phyloP scores from a whole-genome alignment of 2,113 vertebrate species.

The Gnathonemus longibarbis region DNA sequence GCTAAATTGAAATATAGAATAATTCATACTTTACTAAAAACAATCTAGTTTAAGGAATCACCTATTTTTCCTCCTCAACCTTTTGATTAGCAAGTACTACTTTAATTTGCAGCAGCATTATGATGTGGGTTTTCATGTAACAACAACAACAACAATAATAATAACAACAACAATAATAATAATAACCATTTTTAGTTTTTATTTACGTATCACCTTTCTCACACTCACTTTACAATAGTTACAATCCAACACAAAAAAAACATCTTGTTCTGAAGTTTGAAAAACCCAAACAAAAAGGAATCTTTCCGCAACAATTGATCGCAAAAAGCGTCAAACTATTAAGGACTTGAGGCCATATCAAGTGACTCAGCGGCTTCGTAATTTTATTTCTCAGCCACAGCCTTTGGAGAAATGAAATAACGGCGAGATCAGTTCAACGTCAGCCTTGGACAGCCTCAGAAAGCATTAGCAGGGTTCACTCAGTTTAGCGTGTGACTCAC shows the following conservation, averaged over 20 bases:
- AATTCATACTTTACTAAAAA: neutral
- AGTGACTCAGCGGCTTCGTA: constrained; percentile 36
- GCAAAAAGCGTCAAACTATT: constrained; percentile 34
- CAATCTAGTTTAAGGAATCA: neutral
- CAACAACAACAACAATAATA: neutral
- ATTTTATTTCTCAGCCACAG: constrained; percentile 43
- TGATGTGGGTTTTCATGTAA: neutral
- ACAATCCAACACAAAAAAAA: neutral
- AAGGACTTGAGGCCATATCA: constrained; percentile 26
- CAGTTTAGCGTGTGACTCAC: constrained; percentile 44
- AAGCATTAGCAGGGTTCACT: constrained; percentile 30
- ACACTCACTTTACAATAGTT: neutral
- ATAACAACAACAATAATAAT: neutral
- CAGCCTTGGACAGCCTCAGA: constrained; percentile 28
- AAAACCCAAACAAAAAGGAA: neutral
- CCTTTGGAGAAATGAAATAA: constrained; percentile 32
- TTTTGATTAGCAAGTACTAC: neutral
- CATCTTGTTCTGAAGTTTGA: neutral
- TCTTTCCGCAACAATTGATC: constrained; percentile 8
- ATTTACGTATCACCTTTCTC: neutral
- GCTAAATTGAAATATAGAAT: neutral
- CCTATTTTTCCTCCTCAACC: neutral
- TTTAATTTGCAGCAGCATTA: neutral
- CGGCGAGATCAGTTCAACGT: constrained; percentile 20
- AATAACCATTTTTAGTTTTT: neutral